Evolutionary conservation across 2,113 vertebrate genomes (phyloP).

Genomic region (Macaca mulatta): DNA sequence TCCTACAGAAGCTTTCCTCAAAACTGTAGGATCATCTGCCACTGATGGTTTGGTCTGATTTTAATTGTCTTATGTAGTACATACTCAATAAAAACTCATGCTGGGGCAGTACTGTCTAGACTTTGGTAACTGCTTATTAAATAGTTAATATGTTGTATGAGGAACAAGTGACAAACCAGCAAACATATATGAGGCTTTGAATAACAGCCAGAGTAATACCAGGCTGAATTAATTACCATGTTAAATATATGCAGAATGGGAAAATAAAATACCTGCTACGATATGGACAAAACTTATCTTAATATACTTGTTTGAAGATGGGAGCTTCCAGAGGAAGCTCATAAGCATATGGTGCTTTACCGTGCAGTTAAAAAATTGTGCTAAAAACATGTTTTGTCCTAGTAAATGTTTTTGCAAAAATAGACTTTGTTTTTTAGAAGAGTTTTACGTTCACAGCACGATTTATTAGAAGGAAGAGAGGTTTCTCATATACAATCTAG

Average conservation of each 20-base stretch:
- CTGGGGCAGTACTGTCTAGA: conserved; percentile 56
- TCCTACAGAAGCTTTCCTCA: conserved; percentile 44
- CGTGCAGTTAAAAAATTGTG: neutral
- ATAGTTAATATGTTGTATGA: conserved; percentile 66
- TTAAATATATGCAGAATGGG: conserved; percentile 54
- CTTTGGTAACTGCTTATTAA: conserved; percentile 70
- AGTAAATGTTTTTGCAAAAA: neutral
- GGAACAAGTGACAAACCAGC: conserved; percentile 67
- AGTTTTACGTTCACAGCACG: neutral
- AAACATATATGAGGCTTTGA: conserved; percentile 60
- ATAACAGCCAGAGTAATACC: conserved; percentile 22
- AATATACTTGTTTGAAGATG: conserved; percentile 24
- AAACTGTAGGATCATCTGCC: conserved; percentile 47
- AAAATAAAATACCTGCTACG: conserved; percentile 46
- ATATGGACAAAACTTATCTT: conserved; percentile 21
- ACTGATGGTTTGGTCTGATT: conserved; percentile 45
- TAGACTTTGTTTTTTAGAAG: neutral
- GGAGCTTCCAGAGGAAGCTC: conserved; percentile 17
- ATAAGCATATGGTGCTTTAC: neutral
- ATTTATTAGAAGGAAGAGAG: neutral
- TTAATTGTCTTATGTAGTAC: conserved; percentile 66
- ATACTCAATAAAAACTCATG: conserved; percentile 66
- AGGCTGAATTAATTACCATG: conserved; percentile 53
- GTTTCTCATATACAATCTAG: neutral
- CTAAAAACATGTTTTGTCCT: neutral